phyloP scores from a whole-genome alignment of 2,113 vertebrate species.

The Plecotus auritus region DNA sequence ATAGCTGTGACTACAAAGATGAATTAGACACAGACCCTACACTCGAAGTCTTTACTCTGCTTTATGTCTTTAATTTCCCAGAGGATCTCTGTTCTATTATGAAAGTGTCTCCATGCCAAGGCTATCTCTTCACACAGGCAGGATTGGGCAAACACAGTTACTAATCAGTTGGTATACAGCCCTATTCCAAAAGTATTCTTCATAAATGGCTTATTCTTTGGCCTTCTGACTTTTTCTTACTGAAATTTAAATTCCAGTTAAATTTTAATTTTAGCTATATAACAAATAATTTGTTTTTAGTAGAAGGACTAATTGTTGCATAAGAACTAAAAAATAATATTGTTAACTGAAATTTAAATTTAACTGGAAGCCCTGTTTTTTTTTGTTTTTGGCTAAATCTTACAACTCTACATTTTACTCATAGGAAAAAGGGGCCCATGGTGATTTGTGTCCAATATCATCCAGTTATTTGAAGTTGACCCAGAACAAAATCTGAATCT shows the following conservation, averaged over 20 bases:
- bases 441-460: neutral
- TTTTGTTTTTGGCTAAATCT: neutral
- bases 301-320: neutral
- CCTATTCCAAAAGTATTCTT: neutral
- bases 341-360: neutral
- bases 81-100: neutral
- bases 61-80: neutral
- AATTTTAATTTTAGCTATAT: slow-evolving; percentile 20
- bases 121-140: neutral
- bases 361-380: neutral
- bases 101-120: neutral
- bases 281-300: neutral
- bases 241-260: neutral
- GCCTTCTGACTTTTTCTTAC: neutral
- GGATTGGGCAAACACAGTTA: neutral
- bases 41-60: neutral
- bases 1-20: neutral
- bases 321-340: neutral
- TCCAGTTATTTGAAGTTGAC: neutral
- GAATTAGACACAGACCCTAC: neutral
- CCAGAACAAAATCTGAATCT: neutral
- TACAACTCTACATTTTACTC: neutral
- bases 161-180: neutral
- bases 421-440: neutral
- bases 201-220: neutral